Evolutionary conservation across 2,113 vertebrate species (phyloP).

Genomic region (Archilochus colubris): DNA sequence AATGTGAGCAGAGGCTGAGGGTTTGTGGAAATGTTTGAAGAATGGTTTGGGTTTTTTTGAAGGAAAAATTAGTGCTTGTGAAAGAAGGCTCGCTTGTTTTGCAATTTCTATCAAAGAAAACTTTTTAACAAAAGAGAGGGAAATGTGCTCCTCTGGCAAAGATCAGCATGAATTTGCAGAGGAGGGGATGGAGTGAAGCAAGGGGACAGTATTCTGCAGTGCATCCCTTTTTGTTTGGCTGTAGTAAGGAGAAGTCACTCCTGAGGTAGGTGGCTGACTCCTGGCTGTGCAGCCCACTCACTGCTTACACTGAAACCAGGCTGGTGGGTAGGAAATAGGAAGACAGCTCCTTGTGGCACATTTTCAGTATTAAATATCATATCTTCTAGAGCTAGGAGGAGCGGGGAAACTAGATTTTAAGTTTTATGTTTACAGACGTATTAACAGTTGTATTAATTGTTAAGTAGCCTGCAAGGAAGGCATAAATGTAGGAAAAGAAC

Average conservation of each 20-base stretch:
- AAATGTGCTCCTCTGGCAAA: background rate
- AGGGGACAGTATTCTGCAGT: background rate
- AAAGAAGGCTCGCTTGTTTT: background rate
- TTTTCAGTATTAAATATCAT: background rate
- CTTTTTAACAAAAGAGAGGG: background rate
- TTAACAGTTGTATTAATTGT: background rate
- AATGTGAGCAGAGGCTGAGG: background rate
- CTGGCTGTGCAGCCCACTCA: background rate
- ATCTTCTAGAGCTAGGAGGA: background rate
- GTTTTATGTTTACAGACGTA: background rate
- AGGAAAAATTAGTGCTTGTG: background rate
- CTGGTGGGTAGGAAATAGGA: background rate
- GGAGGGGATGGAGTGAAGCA: accelerated
- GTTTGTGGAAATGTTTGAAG: background rate
- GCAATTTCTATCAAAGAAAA: background rate
- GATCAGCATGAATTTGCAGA: background rate
- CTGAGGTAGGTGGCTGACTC: background rate
- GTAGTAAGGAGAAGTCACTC: background rate
- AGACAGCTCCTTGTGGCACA: background rate
- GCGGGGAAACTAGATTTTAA: background rate
- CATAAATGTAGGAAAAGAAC: background rate
- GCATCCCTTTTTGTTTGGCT: background rate
- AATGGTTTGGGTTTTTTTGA: background rate
- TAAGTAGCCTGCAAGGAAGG: background rate
- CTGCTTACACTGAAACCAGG: background rate